These are phyloP conservation scores for Mormyrops attenuatus DNA, from an alignment of 2,797 vertebrate genomes.

Conservation along the genomic window DNA sequence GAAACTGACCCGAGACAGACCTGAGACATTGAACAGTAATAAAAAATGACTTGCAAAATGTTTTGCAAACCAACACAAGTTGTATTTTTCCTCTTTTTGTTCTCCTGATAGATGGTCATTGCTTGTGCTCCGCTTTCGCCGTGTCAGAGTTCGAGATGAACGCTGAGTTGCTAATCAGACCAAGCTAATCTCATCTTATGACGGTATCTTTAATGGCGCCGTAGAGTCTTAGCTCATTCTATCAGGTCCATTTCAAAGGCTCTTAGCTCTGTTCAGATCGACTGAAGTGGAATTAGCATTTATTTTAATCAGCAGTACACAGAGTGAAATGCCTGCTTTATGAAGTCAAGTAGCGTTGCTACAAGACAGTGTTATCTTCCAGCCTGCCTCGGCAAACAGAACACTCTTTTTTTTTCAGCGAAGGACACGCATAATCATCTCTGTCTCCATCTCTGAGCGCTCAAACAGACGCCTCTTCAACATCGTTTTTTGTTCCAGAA, in stretches of 20 bases:
- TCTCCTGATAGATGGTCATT: background rate
- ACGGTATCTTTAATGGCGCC: background rate
- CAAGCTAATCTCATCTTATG: background rate
- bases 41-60: background rate
- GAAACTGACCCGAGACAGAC: background rate
- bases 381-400: background rate
- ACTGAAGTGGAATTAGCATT: background rate
- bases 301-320: background rate
- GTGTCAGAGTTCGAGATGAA: background rate
- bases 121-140: background rate
- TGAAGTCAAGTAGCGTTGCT: background rate
- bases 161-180: background rate
- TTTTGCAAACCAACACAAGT: background rate
- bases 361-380: background rate
- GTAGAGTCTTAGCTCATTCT: background rate
- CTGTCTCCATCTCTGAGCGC: background rate
- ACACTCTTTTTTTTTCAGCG: background rate
- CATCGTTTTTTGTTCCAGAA: background rate
- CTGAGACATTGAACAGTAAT: background rate
- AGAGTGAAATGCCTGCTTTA: background rate
- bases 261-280: background rate
- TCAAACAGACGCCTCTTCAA: conserved; percentile 11
- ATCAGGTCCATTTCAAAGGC: background rate
- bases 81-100: background rate
- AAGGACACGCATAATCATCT: background rate